Base-by-base conservation (phyloP, 2,113 vertebrate species). In the Epinephelus cyanopodus region DNA sequence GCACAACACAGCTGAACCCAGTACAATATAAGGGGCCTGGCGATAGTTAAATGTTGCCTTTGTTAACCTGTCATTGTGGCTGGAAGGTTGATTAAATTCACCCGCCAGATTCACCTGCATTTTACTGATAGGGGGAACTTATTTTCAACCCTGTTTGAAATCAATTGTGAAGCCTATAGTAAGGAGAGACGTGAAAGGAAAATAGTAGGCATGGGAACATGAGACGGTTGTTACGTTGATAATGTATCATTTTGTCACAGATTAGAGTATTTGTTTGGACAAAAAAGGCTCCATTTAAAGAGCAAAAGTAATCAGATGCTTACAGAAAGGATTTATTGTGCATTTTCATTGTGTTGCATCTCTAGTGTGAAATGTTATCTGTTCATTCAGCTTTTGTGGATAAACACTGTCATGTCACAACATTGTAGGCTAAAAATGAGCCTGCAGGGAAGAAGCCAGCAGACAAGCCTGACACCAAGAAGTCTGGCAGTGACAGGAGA, bases 381-480 rank as follows among this genome's bases (percentile, higher is more conserved):
- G 15, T 4, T 15, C 1, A 19, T 68, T 45, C 14, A 8, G 1
- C 33, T 52, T 3, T 47, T 63, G 13, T 83, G 7, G 69, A 19
- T 53, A 23, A 83, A 56, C 8, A 0, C 33, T 1, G 60, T 82
- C 1, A 7, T 7, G 2, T 62, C 25, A 7, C 9, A 72, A 42
- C 29, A 23, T 58, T 84, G 15, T 58, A 99, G 98, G 98, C 97
- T 53, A 99, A 99, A 94, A 99, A 99, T 14, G 98, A 99, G 83
- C 98, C 98, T 5, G 96, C 96, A 0, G 98, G 97, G 50, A 99
- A 98, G 78, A 99, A 98, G 83, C 92, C 96, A 37, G 93, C 94
- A 0, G 98, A 99, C 60, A 97, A 96, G 84, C 92, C 58, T 11
- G 97, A 98, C 23, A 45, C 89, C 33, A 98, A 96, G 90, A 98